These are phyloP conservation scores for Rallus limicola DNA, from an alignment of 2,113 vertebrate genomes.

Conservation along the genomic window DNA sequence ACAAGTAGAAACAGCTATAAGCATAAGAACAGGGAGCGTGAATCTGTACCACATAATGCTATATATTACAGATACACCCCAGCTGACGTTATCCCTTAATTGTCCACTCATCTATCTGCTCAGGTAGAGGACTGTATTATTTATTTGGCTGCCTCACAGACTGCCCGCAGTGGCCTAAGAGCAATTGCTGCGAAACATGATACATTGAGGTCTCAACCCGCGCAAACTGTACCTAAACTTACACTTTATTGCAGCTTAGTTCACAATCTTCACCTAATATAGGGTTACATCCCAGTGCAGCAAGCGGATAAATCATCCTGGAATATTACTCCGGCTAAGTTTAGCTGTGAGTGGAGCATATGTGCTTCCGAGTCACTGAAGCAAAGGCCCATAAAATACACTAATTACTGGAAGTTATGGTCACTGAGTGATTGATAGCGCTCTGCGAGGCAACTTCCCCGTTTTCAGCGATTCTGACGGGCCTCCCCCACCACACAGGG, in stretches of 20 bases:
- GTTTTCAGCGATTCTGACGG: slow-evolving; percentile 74
- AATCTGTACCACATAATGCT: neutral
- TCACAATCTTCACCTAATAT: slow-evolving; percentile 78
- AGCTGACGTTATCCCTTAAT: slow-evolving; percentile 29
- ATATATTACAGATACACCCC: neutral
- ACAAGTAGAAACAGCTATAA: neutral
- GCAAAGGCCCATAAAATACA: slow-evolving; percentile 87
- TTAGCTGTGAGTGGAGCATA: slow-evolving; percentile 80
- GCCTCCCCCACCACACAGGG: slow-evolving; percentile 74
- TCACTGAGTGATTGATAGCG: slow-evolving; percentile 89
- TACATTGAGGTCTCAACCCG: slow-evolving; percentile 79
- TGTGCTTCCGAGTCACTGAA: slow-evolving; percentile 84
- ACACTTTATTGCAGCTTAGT: slow-evolving; percentile 83
- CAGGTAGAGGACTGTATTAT: slow-evolving; percentile 43
- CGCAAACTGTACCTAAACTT: slow-evolving; percentile 86
- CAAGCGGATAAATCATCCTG: slow-evolving; percentile 84
- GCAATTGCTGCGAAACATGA: slow-evolving; percentile 68
- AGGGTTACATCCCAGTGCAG: slow-evolving; percentile 82
- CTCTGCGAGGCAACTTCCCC: slow-evolving; percentile 82
- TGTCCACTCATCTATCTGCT: neutral
- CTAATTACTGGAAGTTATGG: slow-evolving; percentile 90
- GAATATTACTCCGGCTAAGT: slow-evolving; percentile 83
- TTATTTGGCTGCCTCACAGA: slow-evolving; percentile 61
- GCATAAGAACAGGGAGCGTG: neutral
- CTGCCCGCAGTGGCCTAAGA: slow-evolving; percentile 33